phyloP scores from a whole-genome alignment of 2,797 vertebrate species.

The Brachyalestes nurse region DNA sequence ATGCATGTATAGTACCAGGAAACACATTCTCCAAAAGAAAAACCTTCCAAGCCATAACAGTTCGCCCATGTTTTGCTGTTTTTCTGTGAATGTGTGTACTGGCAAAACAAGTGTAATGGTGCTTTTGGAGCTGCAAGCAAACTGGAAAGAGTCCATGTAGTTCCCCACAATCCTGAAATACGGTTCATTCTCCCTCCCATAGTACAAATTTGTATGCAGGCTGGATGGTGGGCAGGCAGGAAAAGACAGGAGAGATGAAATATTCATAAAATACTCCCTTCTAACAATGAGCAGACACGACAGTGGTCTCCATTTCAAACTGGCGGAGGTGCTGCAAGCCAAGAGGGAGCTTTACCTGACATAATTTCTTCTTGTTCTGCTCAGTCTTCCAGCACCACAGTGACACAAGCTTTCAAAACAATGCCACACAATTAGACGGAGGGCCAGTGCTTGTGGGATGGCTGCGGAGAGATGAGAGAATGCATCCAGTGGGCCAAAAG shows the following conservation, averaged over 20 bases:
- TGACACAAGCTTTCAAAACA: conserved; percentile 60
- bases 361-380: conserved; percentile 69
- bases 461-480: conserved; percentile 40
- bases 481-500: conserved; percentile 4
- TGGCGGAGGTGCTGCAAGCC: conserved; percentile 65
- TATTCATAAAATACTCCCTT: conserved; percentile 74
- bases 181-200: conserved; percentile 5
- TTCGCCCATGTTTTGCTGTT: not conserved
- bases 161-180: conserved; percentile 19
- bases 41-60: not conserved
- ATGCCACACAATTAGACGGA: conserved; percentile 54
- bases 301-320: conserved; percentile 74
- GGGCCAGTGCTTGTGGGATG: not conserved
- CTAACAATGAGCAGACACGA: conserved; percentile 73
- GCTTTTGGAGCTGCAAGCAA: conserved; percentile 1
- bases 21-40: not conserved
- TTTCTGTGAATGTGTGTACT: not conserved
- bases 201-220: conserved; percentile 70
- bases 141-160: not conserved
- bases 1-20: not conserved
- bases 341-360: conserved; percentile 66
- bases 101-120: not conserved
- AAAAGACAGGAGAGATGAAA: conserved; percentile 67
- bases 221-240: conserved; percentile 54
- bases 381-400: conserved; percentile 56